Evolutionary conservation across 2,113 vertebrate species (phyloP), one percentile per base, ranked within the genome.

Genomic region (Percopsis transmontana): DNA sequence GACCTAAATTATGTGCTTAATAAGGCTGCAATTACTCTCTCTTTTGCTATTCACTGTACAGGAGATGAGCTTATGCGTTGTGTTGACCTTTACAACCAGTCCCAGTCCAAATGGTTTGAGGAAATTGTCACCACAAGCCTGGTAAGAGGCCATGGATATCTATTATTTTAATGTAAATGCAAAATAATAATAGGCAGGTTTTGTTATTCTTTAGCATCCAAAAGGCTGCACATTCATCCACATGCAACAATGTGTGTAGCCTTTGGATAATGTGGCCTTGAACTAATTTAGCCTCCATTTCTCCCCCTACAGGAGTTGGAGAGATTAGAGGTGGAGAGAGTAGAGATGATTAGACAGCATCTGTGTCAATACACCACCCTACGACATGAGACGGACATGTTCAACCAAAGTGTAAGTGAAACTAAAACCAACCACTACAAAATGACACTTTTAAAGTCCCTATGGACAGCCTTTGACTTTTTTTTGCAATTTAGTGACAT

Each of bases 101-200:
- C 94, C 24, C 97, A 99, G 84, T 99, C 96, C 70, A 98, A 98
- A 65, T 99, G 97, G 97, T 99, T 99, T 84, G 97, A 99, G 82
- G 97, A 99, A 87, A 98, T 98, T 93, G 97, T 99, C 70, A 99
- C 97, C 10, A 97, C 96, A 16, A 97, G 96, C 5, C 81, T 99
- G 94, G 97, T 99, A 90, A 67, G 93, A 77, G 16, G 24, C 2
- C 21, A 12, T n/a, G 9, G 0, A 11, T 59, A 58, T 55, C 12
- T 8, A 66, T 41, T 8, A 8, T 19, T 10, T 9, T 20, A 1
- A 21, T 24, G 12, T 42, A 0, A 45, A 24, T 53, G 20, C 51
- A 2, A 1, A 9, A 16, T 7, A 16, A 16, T 15, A n/a, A 4
- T 2, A 7, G 3, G n/a, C 45, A 48, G n/a, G 3, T 40, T 40